phyloP scores from a whole-genome alignment of 1,140 invertebrate genomes.

The Drosophila truncata region DNA sequence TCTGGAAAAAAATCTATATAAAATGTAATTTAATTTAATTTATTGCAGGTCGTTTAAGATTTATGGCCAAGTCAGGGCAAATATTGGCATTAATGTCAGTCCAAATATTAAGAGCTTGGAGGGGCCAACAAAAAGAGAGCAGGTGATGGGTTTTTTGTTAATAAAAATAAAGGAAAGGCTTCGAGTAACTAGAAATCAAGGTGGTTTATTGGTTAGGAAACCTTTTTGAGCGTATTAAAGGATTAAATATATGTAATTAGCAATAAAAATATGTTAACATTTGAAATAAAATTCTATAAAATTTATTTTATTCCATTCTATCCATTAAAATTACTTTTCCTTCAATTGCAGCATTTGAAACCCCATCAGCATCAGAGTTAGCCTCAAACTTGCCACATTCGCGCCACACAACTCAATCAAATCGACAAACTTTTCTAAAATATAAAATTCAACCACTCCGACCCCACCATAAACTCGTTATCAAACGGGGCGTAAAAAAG shows the following conservation, averaged over 20 bases:
- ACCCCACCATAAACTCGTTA: slow-evolving; percentile 54
- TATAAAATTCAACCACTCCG: slow-evolving; percentile 6
- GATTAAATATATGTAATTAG: background rate
- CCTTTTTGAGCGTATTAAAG: too few relatives aligned
- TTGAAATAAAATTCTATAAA: background rate
- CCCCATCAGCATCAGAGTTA: background rate
- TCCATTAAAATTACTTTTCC: background rate
- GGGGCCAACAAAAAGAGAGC: slow-evolving; percentile 5
- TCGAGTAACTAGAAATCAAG: background rate
- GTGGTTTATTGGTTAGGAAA: too few relatives aligned
- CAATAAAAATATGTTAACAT: too few relatives aligned
- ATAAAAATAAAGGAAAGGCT: background rate
- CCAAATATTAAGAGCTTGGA: slow-evolving; percentile 51
- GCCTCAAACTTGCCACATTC: slow-evolving; percentile 25
- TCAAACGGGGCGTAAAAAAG: slow-evolving; percentile 32
- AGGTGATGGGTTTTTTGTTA: slow-evolving; percentile 8
- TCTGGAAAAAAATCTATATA: slow-evolving; percentile 39
- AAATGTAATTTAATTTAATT: slow-evolving; percentile 76
- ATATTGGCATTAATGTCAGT: slow-evolving; percentile 70
- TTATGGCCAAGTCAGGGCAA: slow-evolving; percentile 56
- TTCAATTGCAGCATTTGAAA: background rate
- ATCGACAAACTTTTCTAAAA: slow-evolving; percentile 34
- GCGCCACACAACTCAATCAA: slow-evolving; percentile 58
- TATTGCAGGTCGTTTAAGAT: slow-evolving; percentile 61
- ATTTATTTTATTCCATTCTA: too few relatives aligned